Base-by-base conservation (phyloP, 2,888 invertebrate genomes). In the Hipparchia sbordonii region DNA sequence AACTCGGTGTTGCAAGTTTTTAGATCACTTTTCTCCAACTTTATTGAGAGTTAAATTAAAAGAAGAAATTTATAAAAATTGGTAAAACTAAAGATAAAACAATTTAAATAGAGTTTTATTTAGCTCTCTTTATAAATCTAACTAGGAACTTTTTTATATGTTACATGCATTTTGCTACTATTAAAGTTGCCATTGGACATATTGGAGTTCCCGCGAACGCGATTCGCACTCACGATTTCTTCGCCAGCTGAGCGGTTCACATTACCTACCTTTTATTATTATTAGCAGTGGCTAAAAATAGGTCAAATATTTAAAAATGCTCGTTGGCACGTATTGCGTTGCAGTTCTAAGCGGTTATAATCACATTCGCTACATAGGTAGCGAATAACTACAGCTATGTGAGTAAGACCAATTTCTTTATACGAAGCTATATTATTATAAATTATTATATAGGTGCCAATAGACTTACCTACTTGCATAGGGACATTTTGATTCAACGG, bases 241-340 rank as follows among this genome's bases (percentile, higher is more conserved):
- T 83, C 81, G 82, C 84, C 85, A 87, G 87, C 84, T 87, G 87
- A 87, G 86, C 87, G 92, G 91, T 90, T 92, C 92, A 91, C 90
- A 89, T 92, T 93, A 93, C 87, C 85, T 85, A 87, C 91, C 89
- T 91, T 91, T 92, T 85, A 92, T 91, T 93, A 93, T 93, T 92
- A 92, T 91, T 92, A 93, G 93, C 88, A 79, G 81, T 81, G 84
- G 83, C 91, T 92, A 93, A 89, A 93, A 92, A 93, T 93, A 93
- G 91, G 89, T 87, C 88, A 90, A 88, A 93, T 89, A 90, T 92
- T 90, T 91, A 90, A 91, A 91, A 91, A 89, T 88, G 86, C 84
- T 81, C 82, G 87, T 87, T 91, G 91, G 90, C 91, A 88, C 89
- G 87, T 81, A 85, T 87, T 86, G 85, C 87, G 78, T 87, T 86